Evolutionary conservation across 2,113 vertebrate species (phyloP), one percentile per base, ranked within the genome.

Genomic region (Hippocampus zosterae): DNA sequence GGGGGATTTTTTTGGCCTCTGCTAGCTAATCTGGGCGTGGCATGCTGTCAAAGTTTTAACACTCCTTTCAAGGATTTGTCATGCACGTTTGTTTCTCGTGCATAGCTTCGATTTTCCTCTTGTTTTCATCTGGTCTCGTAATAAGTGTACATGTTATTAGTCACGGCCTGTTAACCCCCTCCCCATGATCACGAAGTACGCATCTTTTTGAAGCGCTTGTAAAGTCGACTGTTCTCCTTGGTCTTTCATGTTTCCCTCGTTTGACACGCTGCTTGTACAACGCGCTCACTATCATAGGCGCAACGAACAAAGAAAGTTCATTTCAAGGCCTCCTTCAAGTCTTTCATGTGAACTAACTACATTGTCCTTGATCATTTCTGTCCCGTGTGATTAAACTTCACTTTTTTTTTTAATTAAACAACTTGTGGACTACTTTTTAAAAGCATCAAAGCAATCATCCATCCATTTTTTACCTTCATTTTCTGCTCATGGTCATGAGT

Each of bases 61-160:
- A 18, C 5, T 7, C 16, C 3, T 52, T 52, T 21, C 19, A 21
- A 52, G 8, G 19, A 52, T 52, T 52, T 21, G 19, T 19, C 18
- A 3, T 9, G 50, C 21, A 52, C 0, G 52, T 53, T 53, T 53
- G 1, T 9, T 9, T 4, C 1, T 21, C n/a, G 21, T 7, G 16
- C 15, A 7, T 19, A 19, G 19, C 48, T 52, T 18, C 7, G 8
- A 21, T 52, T 19, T 52, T 52, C 48, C 48, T 52, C 19, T 21
- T 2, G 19, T 52, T 52, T 21, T 52, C 15, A 46, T 46, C 48
- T 21, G 18, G 86, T 81, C 82, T 82, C 76, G 70, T 86, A 84
- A 85, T 86, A 78, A 76, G 65, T 52, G 59, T 62, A 73, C 73
- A 83, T 84, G 74, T 81, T 81, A 81, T 85, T 80, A 83, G 70